Evolutionary conservation across 2,888 invertebrate species (phyloP), one percentile per base, ranked within the genome.

Genomic region (Mythimna pallens): DNA sequence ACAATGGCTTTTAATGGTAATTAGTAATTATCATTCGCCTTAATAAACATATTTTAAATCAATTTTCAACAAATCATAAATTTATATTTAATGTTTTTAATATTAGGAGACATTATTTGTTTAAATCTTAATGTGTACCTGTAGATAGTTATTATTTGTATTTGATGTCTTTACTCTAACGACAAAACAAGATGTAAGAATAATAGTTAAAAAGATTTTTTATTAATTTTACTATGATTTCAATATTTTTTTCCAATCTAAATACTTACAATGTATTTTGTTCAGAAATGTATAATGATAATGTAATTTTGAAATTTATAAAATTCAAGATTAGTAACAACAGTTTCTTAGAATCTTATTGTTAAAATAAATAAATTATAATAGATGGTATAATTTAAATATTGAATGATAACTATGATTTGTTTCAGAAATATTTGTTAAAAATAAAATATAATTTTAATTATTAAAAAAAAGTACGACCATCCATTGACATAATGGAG

Each of bases 401-500:
- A 57, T 69, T 66, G 25, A 25, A 25, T 25, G 47, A 50, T 83
- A 69, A 84, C 61, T 52, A 70, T 84, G 66, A 81, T 76, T 76
- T 80, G n/a, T 75, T 84, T 58, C 66, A 77, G 59, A 65, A 76
- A 54, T 65, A 76, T 34, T 64, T 81, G 78, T 81, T 76, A 58
- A 74, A 67, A 74, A 62, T 76, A 67, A 74, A 65, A 34, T 80
- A 40, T 76, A 25, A 25, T 67, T 73, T 73, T 62, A 67, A 65
- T 66, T 22, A 25, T 7, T 47, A 17, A 47, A 47, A 47, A 62
- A 71, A 69, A 71, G 55, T 71, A 70, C 57, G 55, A 36, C 14
- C 40, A 47, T 68, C 47, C 59, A 74, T 34, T 52, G 50, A 69
- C 68, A 69, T 47, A 40, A 91, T 89, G 88, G 89, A 91, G 86